These are phyloP conservation scores for Polypedilum vanderplanki DNA, from an alignment of 1,140 invertebrate genomes.

Conservation along the genomic window DNA sequence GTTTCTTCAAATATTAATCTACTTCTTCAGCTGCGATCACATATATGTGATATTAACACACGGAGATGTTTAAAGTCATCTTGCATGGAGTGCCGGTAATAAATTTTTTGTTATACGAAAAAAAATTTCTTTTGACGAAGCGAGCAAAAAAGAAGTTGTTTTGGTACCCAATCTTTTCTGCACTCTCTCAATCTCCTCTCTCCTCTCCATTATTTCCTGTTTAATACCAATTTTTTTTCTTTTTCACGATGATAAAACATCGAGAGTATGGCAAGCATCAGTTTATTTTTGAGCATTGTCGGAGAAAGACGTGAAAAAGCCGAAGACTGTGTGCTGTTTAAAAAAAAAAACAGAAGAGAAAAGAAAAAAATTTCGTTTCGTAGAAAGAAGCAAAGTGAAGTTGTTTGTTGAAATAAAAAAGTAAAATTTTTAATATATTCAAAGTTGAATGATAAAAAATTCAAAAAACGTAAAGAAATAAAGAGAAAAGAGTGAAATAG, in stretches of 20 bases:
- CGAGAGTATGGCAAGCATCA: constrained; percentile 24
- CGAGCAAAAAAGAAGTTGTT: neutral
- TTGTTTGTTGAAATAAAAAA: neutral
- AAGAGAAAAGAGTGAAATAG: constrained; percentile 2
- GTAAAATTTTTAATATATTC: neutral
- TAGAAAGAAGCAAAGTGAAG: neutral
- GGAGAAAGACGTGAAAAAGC: constrained; percentile 22
- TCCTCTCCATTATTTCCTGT: neutral
- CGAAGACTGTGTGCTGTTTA: neutral
- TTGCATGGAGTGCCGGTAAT: neutral
- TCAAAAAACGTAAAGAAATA: neutral
- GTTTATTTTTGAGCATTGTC: neutral
- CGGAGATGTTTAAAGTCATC: too few relatives aligned
- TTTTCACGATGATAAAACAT: constrained; percentile 6
- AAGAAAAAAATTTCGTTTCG: neutral
- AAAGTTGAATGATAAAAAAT: neutral
- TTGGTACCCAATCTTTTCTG: neutral
- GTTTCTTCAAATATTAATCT: too few relatives aligned
- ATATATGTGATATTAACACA: too few relatives aligned
- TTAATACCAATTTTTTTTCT: neutral
- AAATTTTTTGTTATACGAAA: neutral
- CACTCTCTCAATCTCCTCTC: too few relatives aligned
- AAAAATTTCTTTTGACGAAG: neutral
- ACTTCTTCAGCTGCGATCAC: too few relatives aligned
- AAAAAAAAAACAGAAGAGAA: constrained; percentile 4